phyloP scores from a whole-genome alignment of 2,797 vertebrate species.

The Myripristis jacobus region DNA sequence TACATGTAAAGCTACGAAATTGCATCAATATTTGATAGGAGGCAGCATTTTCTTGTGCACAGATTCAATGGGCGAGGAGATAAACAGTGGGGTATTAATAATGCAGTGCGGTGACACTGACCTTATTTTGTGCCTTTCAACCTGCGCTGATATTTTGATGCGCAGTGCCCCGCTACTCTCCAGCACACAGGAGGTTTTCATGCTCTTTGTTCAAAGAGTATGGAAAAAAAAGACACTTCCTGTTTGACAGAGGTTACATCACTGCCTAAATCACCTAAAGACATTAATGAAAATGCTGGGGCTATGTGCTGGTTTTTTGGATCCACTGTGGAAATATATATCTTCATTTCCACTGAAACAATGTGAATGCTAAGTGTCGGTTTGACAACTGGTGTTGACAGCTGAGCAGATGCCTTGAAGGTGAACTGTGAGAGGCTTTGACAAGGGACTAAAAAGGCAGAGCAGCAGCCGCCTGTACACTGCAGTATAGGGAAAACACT shows the following conservation, averaged over 20 bases:
- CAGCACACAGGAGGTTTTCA: slow-evolving; percentile 78
- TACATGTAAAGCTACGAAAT: slow-evolving; percentile 79
- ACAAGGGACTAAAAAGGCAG: slow-evolving; percentile 76
- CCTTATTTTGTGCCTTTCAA: slow-evolving; percentile 88
- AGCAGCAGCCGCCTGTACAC: slow-evolving; percentile 59
- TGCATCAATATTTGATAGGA: slow-evolving; percentile 83
- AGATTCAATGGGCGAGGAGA: slow-evolving; percentile 82
- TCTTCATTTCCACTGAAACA: slow-evolving; percentile 77
- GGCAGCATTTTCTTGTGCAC: slow-evolving; percentile 75
- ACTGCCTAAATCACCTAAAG: slow-evolving; percentile 76
- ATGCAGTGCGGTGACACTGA: slow-evolving; percentile 86
- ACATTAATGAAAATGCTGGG: slow-evolving; percentile 75
- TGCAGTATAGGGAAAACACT: slow-evolving; percentile 49
- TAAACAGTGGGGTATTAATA: slow-evolving; percentile 86
- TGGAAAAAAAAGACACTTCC: slow-evolving; percentile 68
- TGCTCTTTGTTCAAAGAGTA: slow-evolving; percentile 82
- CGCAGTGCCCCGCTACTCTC: slow-evolving; percentile 79
- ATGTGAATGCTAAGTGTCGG: slow-evolving; percentile 77
- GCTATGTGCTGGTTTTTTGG: slow-evolving; percentile 40
- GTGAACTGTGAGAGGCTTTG: slow-evolving; percentile 79
- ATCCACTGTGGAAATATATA: slow-evolving; percentile 71
- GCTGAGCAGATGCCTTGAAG: slow-evolving; percentile 80
- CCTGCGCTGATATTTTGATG: slow-evolving; percentile 85
- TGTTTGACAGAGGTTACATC: slow-evolving; percentile 82
- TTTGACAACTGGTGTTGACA: slow-evolving; percentile 80